Evolutionary conservation across 2,113 vertebrate species (phyloP), one percentile per base, ranked within the genome.

Genomic region (Phainopepla nitens): DNA sequence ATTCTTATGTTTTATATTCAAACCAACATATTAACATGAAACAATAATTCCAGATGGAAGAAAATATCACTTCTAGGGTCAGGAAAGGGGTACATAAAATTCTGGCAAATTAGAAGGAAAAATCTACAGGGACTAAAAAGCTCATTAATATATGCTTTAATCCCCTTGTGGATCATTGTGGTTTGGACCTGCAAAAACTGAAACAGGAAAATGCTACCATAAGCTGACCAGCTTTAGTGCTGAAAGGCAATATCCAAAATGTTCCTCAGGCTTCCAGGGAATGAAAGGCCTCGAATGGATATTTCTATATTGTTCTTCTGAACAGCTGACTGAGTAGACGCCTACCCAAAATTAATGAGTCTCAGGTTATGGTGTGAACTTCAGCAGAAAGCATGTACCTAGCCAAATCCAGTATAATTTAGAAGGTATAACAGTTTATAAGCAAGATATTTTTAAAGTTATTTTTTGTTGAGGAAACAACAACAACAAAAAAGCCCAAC

Each of bases 11-110:
- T 96, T 97, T 97, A 96, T 95, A 92, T 87, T 96, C 56, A 97
- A 92, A 94, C 92, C 93, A 89, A 44, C 80, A 68, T 89, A 96
- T 93, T 95, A 96, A 96, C 87, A 95, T 94, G 90, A 92, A 97
- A 93, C 90, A 97, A 97, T 93, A 88, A 81, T 89, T 96, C 96
- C 94, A 97, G 96, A 96, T 97, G 96, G 96, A 96, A 87, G 90
- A 96, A 96, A 96, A 96, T 95, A 93, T 95, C 82, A 87, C 72
- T 95, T 92, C 85, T 96, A 83, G 76, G 96, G 96, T 97, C 96
- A 96, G 77, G 51, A 92, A 97, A 80, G 92, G 96, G 96, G 94
- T 96, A 95, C 92, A 92, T 92, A 96, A 96, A 96, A 93, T 90
- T 95, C 93, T 96, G 96, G 88, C 94, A 95, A 96, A 97, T 97